Percentiles rank a stretch among this genome's conserved stretches.
Conservation (phyloP, 2,113 vertebrate genomes). For the Seriola quinqueradiata region DNA sequence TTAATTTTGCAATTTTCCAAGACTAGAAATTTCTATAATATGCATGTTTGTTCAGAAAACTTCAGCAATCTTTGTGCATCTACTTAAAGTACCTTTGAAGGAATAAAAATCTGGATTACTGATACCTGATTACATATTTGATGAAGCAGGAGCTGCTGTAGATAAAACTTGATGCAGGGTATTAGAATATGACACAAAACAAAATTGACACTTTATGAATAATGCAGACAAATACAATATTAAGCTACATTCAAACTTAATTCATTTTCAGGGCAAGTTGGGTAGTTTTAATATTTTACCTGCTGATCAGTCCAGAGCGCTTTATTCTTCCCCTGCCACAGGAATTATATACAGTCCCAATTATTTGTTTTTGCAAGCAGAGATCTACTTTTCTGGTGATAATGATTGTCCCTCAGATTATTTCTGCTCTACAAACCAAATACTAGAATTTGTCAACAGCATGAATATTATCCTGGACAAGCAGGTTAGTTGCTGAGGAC, state of each 20-base stretch:
- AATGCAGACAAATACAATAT: background rate
- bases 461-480: too few species aligned
- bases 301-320: background rate
- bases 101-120: slow-evolving; percentile 14
- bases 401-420: background rate
- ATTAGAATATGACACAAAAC: slow-evolving; percentile 12
- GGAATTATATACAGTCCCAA: background rate
- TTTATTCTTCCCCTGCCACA: too few species aligned
- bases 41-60: background rate
- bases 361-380: background rate
- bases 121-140: slow-evolving; percentile 11
- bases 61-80: background rate
- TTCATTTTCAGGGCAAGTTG: background rate
- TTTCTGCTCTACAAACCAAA: background rate
- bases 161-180: background rate
- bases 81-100: slow-evolving; percentile 27
- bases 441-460: background rate
- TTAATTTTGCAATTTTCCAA: background rate
- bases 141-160: background rate
- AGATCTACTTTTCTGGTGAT: background rate
- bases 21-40: background rate
- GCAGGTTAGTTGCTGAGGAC: background rate
- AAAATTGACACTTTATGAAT: background rate
- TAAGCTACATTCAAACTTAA: background rate
- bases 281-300: background rate